Evolutionary conservation across 92 coral and sea anemone species (phyloP).

Genomic region (Phenganax marumi): DNA sequence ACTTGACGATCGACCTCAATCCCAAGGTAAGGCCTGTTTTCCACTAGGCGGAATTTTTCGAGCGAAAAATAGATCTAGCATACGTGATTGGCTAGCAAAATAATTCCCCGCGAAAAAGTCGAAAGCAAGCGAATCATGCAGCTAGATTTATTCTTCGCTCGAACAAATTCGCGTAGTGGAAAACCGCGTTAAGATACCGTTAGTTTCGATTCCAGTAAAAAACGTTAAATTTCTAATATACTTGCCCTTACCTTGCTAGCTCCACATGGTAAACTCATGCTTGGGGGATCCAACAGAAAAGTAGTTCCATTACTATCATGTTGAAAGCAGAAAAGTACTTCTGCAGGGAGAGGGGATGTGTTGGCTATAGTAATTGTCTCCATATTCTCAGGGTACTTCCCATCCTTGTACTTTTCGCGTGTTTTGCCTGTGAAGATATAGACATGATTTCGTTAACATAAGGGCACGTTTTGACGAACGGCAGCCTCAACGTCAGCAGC

Average conservation of each 20-base stretch:
- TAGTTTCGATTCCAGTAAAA: not conserved
- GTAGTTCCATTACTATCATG: constrained; percentile 88
- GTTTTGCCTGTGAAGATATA: not conserved
- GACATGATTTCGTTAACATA: too few species aligned
- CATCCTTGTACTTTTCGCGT: constrained; percentile 92
- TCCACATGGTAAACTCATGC: constrained; percentile 83
- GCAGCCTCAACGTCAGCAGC: too few species aligned
- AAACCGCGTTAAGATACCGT: too few species aligned
- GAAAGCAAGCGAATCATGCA: too few species aligned
- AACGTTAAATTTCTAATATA: not conserved
- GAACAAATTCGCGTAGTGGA: too few species aligned
- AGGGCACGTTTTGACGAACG: not conserved
- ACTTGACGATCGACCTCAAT: too few species aligned
- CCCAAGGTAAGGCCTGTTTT: too few species aligned
- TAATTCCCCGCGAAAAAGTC: too few species aligned
- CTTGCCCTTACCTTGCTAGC: constrained; percentile 68
- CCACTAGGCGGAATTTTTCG: too few species aligned
- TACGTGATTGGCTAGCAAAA: too few species aligned
- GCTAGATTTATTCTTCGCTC: too few species aligned
- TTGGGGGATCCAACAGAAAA: constrained; percentile 86
- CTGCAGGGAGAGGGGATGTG: constrained; percentile 92
- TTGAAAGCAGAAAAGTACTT: constrained; percentile 85
- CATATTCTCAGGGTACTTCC: constrained; percentile 86
- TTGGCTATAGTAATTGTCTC: constrained; percentile 77
- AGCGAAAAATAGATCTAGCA: too few species aligned